These are phyloP conservation scores for Anagyrus pseudococci DNA, from an alignment of 2,888 invertebrate genomes.

Conservation along the genomic window DNA sequence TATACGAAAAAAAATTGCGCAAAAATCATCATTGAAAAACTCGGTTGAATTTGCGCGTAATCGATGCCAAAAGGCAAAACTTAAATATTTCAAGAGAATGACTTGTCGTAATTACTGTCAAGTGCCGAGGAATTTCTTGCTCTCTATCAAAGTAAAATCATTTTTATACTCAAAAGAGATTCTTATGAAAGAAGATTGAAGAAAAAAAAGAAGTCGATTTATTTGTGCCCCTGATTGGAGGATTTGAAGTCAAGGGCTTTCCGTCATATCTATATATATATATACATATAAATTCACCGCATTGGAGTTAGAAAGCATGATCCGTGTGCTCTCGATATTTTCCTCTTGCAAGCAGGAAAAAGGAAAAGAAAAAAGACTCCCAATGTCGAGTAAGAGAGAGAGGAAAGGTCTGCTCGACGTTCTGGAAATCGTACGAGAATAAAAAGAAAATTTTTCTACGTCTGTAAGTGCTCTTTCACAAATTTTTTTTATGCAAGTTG, in stretches of 20 bases:
- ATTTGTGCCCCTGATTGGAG: slow-evolving; percentile 51
- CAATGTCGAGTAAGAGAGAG: not conserved
- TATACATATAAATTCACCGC: slow-evolving; percentile 17
- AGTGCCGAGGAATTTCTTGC: too few species aligned
- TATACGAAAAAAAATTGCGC: too few species aligned
- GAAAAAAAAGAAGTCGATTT: slow-evolving; percentile 46
- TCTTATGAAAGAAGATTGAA: slow-evolving; percentile 40
- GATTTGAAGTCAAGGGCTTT: slow-evolving; percentile 30
- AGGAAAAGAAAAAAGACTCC: slow-evolving; percentile 5
- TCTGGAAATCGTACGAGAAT: slow-evolving; percentile 17
- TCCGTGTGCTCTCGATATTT: slow-evolving; percentile 34
- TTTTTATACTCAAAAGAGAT: slow-evolving; percentile 2
- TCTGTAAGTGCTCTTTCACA: too few species aligned
- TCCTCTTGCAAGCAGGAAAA: slow-evolving; percentile 21
- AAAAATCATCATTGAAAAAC: too few species aligned
- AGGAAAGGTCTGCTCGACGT: slow-evolving; percentile 16
- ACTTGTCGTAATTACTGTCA: too few species aligned
- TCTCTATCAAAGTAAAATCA: too few species aligned
- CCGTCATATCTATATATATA: not conserved
- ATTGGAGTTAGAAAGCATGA: slow-evolving; percentile 31
- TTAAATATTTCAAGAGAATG: too few species aligned
- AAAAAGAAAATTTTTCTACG: not conserved
- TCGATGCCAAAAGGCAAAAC: too few species aligned
- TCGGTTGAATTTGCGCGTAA: too few species aligned
- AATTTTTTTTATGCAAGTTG: too few species aligned